phyloP scores from a whole-genome alignment of 2,797 vertebrate species.

The Pygocentrus nattereri region DNA sequence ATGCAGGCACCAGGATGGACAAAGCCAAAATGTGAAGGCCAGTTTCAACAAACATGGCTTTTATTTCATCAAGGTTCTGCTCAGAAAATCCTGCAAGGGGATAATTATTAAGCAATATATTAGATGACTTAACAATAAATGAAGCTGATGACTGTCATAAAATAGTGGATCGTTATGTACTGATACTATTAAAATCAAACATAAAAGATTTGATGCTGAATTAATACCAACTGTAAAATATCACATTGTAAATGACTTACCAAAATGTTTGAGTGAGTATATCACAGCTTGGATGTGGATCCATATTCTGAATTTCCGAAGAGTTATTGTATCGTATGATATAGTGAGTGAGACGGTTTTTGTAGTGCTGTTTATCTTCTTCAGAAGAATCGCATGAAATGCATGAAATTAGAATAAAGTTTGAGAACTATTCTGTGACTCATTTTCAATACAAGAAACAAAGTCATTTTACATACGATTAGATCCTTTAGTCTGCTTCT shows the following conservation, averaged over 20 bases:
- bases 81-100: constrained; percentile 89
- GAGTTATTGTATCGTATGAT: constrained; percentile 90
- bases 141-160: not conserved
- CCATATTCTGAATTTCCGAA: constrained; percentile 93
- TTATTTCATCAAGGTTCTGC: constrained; percentile 94
- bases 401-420: constrained; percentile 4
- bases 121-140: not conserved
- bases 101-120: constrained; percentile 23
- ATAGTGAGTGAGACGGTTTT: constrained; percentile 89
- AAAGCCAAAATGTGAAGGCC: constrained; percentile 91
- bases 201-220: not conserved
- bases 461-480: constrained; percentile 78
- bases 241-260: constrained; percentile 74
- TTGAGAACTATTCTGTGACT: constrained; percentile 11
- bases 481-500: constrained; percentile 93
- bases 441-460: not conserved
- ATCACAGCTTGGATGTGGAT: constrained; percentile 95
- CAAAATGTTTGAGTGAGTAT: constrained; percentile 91
- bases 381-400: constrained; percentile 1
- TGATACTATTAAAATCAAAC: not conserved
- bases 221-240: not conserved
- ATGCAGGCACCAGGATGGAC: constrained; percentile 90
- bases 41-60: constrained; percentile 91
- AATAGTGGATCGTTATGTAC: not conserved
- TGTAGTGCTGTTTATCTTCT: constrained; percentile 90